A percentile compares a stretch with the other conserved stretches of the same genome.
Conservation (phyloP, 2,888 invertebrate species). For the Schizotus pectinicornis region DNA sequence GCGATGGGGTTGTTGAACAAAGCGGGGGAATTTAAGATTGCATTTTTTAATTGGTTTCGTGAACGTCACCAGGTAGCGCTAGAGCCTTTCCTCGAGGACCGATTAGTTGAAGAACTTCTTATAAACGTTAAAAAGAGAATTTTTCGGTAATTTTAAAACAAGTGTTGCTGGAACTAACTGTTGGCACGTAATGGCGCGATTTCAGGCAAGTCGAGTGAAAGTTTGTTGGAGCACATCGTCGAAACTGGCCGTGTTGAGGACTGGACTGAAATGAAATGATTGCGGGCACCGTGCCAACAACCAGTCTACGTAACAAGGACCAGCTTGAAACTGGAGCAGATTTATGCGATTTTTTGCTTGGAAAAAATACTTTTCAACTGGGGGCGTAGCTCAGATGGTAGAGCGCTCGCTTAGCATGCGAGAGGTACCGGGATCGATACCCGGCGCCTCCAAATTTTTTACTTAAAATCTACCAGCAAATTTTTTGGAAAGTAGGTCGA, state of each 20-base stretch:
- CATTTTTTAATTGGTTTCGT: too few species aligned
- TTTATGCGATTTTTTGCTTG: slow-evolving; percentile 7
- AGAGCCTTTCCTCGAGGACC: too few species aligned
- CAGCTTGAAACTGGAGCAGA: slow-evolving; percentile 12
- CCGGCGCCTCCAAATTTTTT: slow-evolving; percentile 52
- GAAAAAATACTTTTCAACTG: background rate
- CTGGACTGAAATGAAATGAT: background rate
- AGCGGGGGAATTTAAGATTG: too few species aligned
- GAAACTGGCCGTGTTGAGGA: slow-evolving; percentile 2
- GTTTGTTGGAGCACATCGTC: slow-evolving; percentile 6
- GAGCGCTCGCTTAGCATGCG: slow-evolving; percentile 57
- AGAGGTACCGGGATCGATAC: slow-evolving; percentile 57
- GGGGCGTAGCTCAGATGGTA: slow-evolving; percentile 56
- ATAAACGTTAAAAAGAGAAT: too few species aligned
- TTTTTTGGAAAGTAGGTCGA: too few species aligned
- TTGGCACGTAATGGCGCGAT: too few species aligned
- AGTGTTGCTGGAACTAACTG: too few species aligned
- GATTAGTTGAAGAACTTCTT: too few species aligned
- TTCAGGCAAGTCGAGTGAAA: slow-evolving; percentile 8
- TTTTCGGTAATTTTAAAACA: too few species aligned
- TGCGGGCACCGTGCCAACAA: slow-evolving; percentile 8
- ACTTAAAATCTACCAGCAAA: too few species aligned
- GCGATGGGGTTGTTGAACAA: too few species aligned
- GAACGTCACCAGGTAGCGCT: too few species aligned
- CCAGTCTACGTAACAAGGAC: slow-evolving; percentile 2